Percentiles rank a stretch among this genome's conserved stretches.
phyloP scores from a whole-genome alignment of 2,797 vertebrate genomes.

The Glossophaga mutica region DNA sequence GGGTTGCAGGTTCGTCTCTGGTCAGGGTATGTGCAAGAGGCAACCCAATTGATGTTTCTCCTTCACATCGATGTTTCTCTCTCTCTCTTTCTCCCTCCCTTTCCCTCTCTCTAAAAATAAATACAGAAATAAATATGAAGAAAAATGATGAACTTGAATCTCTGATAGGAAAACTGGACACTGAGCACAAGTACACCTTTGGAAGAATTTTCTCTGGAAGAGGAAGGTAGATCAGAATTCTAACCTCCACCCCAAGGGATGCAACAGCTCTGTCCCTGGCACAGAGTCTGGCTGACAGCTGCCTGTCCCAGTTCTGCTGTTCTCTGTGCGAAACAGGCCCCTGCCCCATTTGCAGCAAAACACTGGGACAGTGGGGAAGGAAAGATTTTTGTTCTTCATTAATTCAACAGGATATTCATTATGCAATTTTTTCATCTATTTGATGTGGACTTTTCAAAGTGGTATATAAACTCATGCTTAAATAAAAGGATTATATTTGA shows the following conservation, averaged over 20 bases:
- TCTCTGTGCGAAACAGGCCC: constrained; percentile 42
- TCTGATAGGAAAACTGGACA: background rate
- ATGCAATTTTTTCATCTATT: background rate
- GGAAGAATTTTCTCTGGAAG: background rate
- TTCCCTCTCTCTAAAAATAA: background rate
- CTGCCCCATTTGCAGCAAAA: constrained; percentile 42
- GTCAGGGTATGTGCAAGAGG: background rate
- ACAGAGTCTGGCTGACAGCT: constrained; percentile 28
- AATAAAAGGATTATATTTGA: background rate
- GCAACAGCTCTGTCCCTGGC: background rate
- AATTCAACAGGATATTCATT: background rate
- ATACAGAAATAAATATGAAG: background rate
- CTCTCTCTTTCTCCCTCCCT: background rate
- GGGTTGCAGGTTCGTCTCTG: background rate
- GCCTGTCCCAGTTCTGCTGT: constrained; percentile 16
- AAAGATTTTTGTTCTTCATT: constrained; percentile 27
- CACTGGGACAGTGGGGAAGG: background rate
- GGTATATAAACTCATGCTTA: background rate
- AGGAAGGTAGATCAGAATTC: background rate
- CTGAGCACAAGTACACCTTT: background rate
- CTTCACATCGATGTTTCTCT: background rate
- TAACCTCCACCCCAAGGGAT: background rate
- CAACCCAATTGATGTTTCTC: background rate
- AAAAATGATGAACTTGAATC: background rate
- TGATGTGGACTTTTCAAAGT: background rate